Conservation (phyloP, 2,888 invertebrate species). For the Yponomeuta cagnagella region DNA sequence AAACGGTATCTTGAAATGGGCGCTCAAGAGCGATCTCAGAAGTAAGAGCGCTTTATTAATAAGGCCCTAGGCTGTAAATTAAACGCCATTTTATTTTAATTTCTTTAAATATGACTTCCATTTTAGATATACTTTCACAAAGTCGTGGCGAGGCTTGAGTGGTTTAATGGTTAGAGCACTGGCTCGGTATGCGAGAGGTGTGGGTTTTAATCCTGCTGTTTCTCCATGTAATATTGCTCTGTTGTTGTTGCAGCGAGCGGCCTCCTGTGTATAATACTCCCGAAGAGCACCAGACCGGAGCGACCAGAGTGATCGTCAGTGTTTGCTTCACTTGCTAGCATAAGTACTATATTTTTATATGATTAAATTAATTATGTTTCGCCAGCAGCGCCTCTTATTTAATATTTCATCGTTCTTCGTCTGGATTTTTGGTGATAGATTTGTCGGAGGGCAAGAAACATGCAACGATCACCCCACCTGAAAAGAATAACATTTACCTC, state of each 20-base stretch:
- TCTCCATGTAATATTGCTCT: too few species aligned
- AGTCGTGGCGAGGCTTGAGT: too few species aligned
- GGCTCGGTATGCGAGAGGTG: too few species aligned
- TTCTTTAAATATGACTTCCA: too few species aligned
- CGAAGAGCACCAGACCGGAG: constrained; percentile 69
- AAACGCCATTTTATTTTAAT: too few species aligned
- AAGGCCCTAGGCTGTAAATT: too few species aligned
- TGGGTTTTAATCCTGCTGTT: too few species aligned
- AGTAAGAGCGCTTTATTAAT: too few species aligned
- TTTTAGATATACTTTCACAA: too few species aligned
- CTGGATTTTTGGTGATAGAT: not conserved
- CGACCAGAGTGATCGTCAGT: constrained; percentile 33
- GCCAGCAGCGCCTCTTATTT: not conserved
- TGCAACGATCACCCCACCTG: constrained; percentile 23
- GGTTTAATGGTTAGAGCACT: too few species aligned
- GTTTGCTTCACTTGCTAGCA: not conserved
- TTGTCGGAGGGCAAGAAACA: constrained; percentile 32
- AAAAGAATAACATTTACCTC: not conserved
- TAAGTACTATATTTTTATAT: constrained; percentile 40
- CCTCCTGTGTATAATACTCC: constrained; percentile 69
- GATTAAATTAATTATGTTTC: constrained; percentile 37
- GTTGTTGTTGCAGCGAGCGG: constrained; percentile 68
- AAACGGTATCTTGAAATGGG: too few species aligned
- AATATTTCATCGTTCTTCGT: not conserved
- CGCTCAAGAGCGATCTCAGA: too few species aligned